Percentiles rank a stretch among this genome's conserved stretches.
phyloP scores from a whole-genome alignment of 1,140 invertebrate species.

The Catajapyx aquilonaris region DNA sequence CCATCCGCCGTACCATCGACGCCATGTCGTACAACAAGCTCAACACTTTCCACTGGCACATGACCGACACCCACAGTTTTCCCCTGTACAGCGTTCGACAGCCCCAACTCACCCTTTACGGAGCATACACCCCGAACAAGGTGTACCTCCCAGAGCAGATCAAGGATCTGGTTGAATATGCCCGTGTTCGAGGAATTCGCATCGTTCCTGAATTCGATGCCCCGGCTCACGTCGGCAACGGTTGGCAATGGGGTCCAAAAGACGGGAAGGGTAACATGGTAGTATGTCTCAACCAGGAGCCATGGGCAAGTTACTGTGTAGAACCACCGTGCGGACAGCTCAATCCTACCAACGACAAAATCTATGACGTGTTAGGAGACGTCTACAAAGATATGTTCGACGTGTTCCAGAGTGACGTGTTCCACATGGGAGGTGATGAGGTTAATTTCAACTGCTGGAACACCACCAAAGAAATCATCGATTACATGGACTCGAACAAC shows the following conservation, averaged over 20 bases:
- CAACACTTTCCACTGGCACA: slow-evolving; percentile 75
- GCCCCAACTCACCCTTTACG: slow-evolving; percentile 43
- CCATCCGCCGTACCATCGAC: no score
- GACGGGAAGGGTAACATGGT: slow-evolving; percentile 26
- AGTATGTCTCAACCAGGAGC: slow-evolving; percentile 39
- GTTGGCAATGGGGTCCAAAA: slow-evolving; percentile 51
- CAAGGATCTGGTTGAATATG: slow-evolving; percentile 43
- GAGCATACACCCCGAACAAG: slow-evolving; percentile 43
- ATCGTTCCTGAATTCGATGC: slow-evolving; percentile 70
- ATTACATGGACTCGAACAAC: slow-evolving; percentile 46
- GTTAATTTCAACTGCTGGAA: slow-evolving; percentile 60
- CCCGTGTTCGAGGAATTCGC: slow-evolving; percentile 43
- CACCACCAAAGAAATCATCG: slow-evolving; percentile 33
- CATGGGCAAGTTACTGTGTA: slow-evolving; percentile 53
- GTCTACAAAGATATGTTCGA: slow-evolving; percentile 46
- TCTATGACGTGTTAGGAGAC: slow-evolving; percentile 49
- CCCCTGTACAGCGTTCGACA: slow-evolving; percentile 44
- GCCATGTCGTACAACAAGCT: slow-evolving; percentile 63
- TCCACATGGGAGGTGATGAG: slow-evolving; percentile 79
- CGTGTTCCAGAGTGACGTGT: slow-evolving; percentile 46
- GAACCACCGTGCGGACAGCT: slow-evolving; percentile 73
- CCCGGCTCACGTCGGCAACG: slow-evolving; percentile 65
- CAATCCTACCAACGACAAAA: slow-evolving; percentile 46
- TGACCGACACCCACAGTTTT: slow-evolving; percentile 73
- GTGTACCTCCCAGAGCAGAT: slow-evolving; percentile 50